These are phyloP conservation scores for Thyatira batis DNA, from an alignment of 2,888 invertebrate species.

Conservation along the genomic window DNA sequence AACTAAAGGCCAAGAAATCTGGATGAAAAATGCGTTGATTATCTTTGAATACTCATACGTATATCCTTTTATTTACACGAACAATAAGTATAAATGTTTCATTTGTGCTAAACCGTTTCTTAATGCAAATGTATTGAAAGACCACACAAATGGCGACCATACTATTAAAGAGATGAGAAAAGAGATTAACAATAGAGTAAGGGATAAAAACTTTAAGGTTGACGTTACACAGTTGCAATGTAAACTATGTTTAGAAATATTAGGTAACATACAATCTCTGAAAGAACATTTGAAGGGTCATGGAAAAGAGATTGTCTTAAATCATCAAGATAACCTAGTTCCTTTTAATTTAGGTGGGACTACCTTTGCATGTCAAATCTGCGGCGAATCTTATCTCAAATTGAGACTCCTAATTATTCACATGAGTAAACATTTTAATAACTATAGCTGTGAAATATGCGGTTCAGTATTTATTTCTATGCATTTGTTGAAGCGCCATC, in stretches of 20 bases:
- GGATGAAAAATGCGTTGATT: constrained; percentile 56
- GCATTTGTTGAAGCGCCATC: constrained; percentile 51
- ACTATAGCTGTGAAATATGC: constrained; percentile 67
- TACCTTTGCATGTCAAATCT: constrained; percentile 60
- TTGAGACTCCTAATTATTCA: constrained; percentile 60
- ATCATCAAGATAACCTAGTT: constrained; percentile 57
- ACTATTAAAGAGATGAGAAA: constrained; percentile 44
- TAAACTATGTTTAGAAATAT: constrained; percentile 46
- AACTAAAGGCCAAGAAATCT: constrained; percentile 28
- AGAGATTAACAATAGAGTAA: constrained; percentile 46
- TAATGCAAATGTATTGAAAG: constrained; percentile 44
- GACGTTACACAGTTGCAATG: constrained; percentile 59
- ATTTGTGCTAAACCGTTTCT: constrained; percentile 52
- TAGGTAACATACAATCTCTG: constrained; percentile 40
- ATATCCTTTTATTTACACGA: constrained; percentile 60
- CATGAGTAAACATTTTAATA: constrained; percentile 70
- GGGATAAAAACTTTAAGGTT: constrained; percentile 59
- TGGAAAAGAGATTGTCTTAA: constrained; percentile 46
- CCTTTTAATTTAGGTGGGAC: constrained; percentile 60
- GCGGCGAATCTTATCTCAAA: constrained; percentile 52
- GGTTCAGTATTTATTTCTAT: constrained; percentile 60
- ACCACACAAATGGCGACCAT: constrained; percentile 47
- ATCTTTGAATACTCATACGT: constrained; percentile 60
- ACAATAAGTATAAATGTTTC: constrained; percentile 64
- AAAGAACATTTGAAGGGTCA: constrained; percentile 58